Percentiles rank a stretch among this genome's conserved stretches.
phyloP scores from a whole-genome alignment of 2,797 vertebrate genomes.

The Odontamblyopus lacepedii region DNA sequence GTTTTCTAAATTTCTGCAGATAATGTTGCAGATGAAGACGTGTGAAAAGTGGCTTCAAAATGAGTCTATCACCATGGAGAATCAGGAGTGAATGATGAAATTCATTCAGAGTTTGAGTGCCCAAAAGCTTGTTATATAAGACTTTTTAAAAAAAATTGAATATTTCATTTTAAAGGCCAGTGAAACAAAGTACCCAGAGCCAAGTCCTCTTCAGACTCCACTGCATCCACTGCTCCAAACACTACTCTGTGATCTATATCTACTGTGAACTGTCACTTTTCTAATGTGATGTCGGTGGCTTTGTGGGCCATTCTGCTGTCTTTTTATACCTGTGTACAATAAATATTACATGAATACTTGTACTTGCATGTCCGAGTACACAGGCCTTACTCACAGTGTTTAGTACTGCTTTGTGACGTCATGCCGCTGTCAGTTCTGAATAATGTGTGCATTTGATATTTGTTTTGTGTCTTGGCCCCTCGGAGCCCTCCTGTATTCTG shows the following conservation, averaged over 20 bases:
- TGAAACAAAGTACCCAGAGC: not conserved
- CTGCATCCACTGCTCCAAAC: constrained; percentile 2
- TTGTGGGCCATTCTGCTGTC: constrained; percentile 44
- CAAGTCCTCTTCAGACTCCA: not conserved
- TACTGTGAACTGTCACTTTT: constrained; percentile 42
- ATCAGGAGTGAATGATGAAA: too few relatives aligned
- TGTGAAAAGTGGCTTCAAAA: too few relatives aligned
- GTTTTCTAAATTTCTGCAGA: too few relatives aligned
- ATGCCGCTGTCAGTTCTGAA: constrained; percentile 16
- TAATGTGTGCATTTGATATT: constrained; percentile 46
- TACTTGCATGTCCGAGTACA: constrained; percentile 60
- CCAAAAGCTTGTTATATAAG: too few relatives aligned
- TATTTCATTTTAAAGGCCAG: too few relatives aligned
- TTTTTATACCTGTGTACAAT: constrained; percentile 32
- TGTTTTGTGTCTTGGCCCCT: constrained; percentile 35
- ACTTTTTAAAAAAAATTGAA: too few relatives aligned
- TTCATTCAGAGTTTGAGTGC: too few relatives aligned
- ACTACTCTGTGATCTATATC: constrained; percentile 21
- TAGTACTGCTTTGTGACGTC: constrained; percentile 34
- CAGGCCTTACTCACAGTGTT: constrained; percentile 27
- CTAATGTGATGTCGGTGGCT: constrained; percentile 26
- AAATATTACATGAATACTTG: constrained; percentile 13
- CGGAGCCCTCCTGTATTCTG: constrained; percentile 24
- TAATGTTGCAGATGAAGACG: too few relatives aligned
- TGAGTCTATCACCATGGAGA: too few relatives aligned